Percentiles rank a stretch among this genome's conserved stretches.
Conservation (phyloP, 1,140 invertebrate genomes). For the Caenorhabditis latens region DNA sequence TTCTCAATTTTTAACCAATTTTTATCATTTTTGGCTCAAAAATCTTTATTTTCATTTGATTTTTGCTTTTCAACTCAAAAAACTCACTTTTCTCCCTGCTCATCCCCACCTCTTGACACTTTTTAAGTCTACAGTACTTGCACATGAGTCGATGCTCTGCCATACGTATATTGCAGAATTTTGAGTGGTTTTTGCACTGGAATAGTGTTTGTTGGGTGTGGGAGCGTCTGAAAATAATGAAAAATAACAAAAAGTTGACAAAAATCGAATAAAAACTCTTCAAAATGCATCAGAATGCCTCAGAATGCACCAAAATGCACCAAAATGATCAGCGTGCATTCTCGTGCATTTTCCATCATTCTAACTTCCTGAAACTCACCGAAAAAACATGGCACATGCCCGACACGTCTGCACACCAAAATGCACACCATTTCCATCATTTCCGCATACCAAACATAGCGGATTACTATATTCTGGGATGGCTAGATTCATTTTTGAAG, state of each 20-base stretch:
- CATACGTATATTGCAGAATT: neutral
- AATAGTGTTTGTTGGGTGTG: neutral
- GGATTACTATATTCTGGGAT: neutral
- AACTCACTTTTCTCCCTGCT: neutral
- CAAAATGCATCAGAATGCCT: too few relatives aligned
- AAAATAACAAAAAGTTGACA: too few relatives aligned
- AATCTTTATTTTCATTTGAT: neutral
- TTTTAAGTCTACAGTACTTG: neutral
- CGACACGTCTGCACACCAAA: neutral
- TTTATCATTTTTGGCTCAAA: neutral
- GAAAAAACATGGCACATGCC: conserved; percentile 1
- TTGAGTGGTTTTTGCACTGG: neutral
- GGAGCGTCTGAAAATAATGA: neutral
- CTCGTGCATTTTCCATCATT: too few relatives aligned
- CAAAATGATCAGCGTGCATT: too few relatives aligned
- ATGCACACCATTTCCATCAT: neutral
- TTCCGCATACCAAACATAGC: neutral
- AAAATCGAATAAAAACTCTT: neutral
- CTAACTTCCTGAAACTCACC: neutral
- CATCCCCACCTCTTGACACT: conserved; percentile 1
- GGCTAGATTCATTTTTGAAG: neutral
- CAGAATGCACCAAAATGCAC: too few relatives aligned
- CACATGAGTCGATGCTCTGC: neutral
- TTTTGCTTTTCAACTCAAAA: neutral
- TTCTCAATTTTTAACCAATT: neutral